These are phyloP conservation scores for Pseudococcus jackbeardsleyi DNA, from an alignment of 2,888 invertebrate genomes.

Conservation along the genomic window DNA sequence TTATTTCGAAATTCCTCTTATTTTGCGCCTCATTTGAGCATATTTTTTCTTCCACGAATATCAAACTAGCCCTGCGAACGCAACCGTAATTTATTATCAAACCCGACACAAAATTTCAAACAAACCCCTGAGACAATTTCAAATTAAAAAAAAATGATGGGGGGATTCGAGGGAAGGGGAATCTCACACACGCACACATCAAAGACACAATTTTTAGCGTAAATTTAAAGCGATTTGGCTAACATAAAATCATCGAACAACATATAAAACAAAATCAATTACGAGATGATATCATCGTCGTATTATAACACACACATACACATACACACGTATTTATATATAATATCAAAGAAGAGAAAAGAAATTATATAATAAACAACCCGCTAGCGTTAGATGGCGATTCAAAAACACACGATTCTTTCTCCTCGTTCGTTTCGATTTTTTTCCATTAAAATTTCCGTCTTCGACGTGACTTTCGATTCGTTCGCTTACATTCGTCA, in stretches of 20 bases:
- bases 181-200: not conserved
- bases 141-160: too few relatives aligned
- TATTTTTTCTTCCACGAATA: too few relatives aligned
- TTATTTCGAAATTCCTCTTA: too few relatives aligned
- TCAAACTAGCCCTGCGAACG: too few relatives aligned
- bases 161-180: too few relatives aligned
- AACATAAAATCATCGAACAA: slow-evolving; percentile 29
- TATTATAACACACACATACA: slow-evolving; percentile 12
- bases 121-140: too few relatives aligned
- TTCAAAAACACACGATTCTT: not conserved
- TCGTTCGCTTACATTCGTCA: not conserved
- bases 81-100: too few relatives aligned
- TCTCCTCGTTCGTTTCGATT: not conserved
- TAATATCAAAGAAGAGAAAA: not conserved
- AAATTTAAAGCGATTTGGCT: slow-evolving; percentile 36
- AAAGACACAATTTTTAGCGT: slow-evolving; percentile 53
- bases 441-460: not conserved
- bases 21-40: too few relatives aligned
- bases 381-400: not conserved
- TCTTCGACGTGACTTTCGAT: not conserved
- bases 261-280: slow-evolving; percentile 39
- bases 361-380: not conserved
- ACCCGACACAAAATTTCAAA: too few relatives aligned
- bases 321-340: not conserved
- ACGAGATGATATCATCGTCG: slow-evolving; percentile 13